Evolutionary conservation across 2,888 invertebrate genomes (phyloP), one percentile per base, ranked within the genome.

Genomic region (Salticus scenicus): DNA sequence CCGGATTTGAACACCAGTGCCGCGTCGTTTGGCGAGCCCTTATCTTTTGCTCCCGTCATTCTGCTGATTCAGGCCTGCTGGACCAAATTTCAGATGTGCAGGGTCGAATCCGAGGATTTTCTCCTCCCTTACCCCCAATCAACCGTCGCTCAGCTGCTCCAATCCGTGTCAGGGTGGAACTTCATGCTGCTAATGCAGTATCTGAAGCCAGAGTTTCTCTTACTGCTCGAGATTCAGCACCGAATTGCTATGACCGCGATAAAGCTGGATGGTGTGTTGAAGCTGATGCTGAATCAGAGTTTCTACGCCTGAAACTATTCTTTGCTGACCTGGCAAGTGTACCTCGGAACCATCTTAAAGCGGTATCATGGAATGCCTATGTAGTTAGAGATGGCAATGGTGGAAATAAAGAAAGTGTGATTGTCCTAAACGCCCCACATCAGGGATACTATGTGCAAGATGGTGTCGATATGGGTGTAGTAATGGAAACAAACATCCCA

Each of bases 381-480:
- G 88, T 89, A 57, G 77, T 89, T 12, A 41, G 88, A 31, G 80
- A 83, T 37, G 90, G 91, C 87, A 91, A 91, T 88, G 93, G 93
- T 57, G 88, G 91, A 72, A 93, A 93, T 20, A 91, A 93, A 20
- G 94, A 94, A 88, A 94, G 94, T 0, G 93, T 94, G 37, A 93
- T 94, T 83, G 92, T 95, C 30, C 94, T 94, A 0, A 94, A 95
- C 17, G 94, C 94, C 0, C 95, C 95, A 5, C 95, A 94, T 91
- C 94, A 94, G 89, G 94, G 95, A 89, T 96, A 96, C 91, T 96
- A 95, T 91, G 94, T 95, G 28, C 95, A 96, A 90, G 95, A 95
- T 87, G 94, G 93, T 78, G 93, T 93, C 0, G 95, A 96, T 90
- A 88, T 89, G 88, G 96, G 96, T 8, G 94, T 95, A 88, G 94